A percentile compares a stretch with the other conserved stretches of the same genome.
These are phyloP conservation scores for Phylloscopus collybita DNA, from an alignment of 2,797 vertebrate species.

Conservation along the genomic window DNA sequence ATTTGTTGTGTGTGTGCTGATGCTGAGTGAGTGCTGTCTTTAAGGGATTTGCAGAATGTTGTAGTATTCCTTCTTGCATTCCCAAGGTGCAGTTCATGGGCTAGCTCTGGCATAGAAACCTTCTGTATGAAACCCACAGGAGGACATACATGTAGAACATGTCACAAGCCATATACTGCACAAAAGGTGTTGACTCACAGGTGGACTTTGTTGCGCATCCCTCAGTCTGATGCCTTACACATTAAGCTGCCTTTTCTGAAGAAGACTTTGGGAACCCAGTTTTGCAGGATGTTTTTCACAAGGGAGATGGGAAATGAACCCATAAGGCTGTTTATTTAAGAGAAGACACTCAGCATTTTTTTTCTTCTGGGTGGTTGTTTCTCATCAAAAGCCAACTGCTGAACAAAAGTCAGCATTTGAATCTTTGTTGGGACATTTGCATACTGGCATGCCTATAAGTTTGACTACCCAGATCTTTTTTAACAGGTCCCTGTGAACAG, in stretches of 20 bases:
- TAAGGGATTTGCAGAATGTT: neutral
- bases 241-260: neutral
- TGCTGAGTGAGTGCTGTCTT: neutral
- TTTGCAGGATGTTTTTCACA: neutral
- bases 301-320: neutral
- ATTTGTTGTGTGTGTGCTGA: neutral
- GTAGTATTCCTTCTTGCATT: neutral
- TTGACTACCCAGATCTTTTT: neutral
- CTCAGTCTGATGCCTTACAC: neutral
- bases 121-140: neutral
- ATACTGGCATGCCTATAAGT: neutral
- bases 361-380: neutral
- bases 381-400: neutral
- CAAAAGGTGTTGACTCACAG: neutral
- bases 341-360: neutral
- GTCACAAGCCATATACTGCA: neutral
- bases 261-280: neutral
- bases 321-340: neutral
- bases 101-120: neutral
- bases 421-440: neutral
- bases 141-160: fast-evolving
- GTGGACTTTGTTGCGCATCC: neutral
- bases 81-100: neutral
- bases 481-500: neutral
- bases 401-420: neutral